phyloP scores from a whole-genome alignment of 2,888 invertebrate species.

The Dynastes tityus region DNA sequence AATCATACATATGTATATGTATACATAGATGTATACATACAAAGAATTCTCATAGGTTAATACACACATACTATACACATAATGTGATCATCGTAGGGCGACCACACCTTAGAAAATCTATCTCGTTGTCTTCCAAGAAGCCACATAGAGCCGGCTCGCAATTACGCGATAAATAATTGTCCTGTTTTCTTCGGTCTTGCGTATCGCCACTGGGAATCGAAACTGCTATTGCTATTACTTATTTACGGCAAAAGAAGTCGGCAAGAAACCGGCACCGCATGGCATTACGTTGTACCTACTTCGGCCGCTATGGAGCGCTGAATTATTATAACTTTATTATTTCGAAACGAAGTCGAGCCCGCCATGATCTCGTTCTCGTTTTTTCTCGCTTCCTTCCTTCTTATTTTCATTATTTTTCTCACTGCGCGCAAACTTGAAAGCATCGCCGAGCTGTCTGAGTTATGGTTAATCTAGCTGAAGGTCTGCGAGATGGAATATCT shows the following conservation, averaged over 20 bases:
- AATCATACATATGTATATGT: too few relatives aligned
- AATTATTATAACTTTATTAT: constrained; percentile 40
- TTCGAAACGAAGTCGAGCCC: neutral
- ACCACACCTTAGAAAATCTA: constrained; percentile 40
- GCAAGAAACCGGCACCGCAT: constrained; percentile 6
- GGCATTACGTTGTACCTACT: neutral
- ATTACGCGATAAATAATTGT: constrained; percentile 43
- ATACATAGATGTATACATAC: too few relatives aligned
- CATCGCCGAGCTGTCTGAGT: too few relatives aligned
- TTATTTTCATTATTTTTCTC: too few relatives aligned
- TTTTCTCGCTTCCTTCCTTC: neutral
- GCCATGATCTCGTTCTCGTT: neutral
- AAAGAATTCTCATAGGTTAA: neutral
- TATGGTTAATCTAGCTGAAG: too few relatives aligned
- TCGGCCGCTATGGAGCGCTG: constrained; percentile 11
- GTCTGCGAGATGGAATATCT: too few relatives aligned
- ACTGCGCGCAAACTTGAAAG: too few relatives aligned
- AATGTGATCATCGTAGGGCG: neutral
- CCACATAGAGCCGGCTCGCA: constrained; percentile 29
- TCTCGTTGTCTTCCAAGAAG: constrained; percentile 37
- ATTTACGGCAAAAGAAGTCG: constrained; percentile 36
- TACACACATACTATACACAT: neutral
- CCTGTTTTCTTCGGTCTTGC: constrained; percentile 41
- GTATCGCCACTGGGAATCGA: constrained; percentile 45
- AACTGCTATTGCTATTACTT: constrained; percentile 38